These are phyloP conservation scores for Dendroctonus ponderosae DNA, from an alignment of 1,140 invertebrate species.

Conservation along the genomic window DNA sequence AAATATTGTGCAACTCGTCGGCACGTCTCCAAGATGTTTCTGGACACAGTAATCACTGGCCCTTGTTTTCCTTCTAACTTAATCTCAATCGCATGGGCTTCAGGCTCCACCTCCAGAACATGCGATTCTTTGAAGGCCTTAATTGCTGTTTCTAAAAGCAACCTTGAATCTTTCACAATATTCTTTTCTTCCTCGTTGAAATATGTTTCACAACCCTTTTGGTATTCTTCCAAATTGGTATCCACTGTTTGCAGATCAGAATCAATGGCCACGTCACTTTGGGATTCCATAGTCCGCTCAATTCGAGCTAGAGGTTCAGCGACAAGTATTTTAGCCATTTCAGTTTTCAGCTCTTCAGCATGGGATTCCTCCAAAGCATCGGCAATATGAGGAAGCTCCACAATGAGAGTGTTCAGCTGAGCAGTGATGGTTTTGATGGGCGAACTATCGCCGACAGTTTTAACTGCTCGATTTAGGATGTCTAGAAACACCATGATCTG, in stretches of 20 bases:
- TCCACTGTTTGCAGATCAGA: slow-evolving; percentile 3
- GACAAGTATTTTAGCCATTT: slow-evolving; percentile 30
- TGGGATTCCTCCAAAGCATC: slow-evolving; percentile 31
- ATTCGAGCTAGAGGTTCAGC: slow-evolving; percentile 12
- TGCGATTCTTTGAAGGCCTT: slow-evolving; percentile 14
- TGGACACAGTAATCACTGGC: slow-evolving; percentile 17
- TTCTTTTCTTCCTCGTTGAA: slow-evolving; percentile 33
- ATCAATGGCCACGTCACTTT: background rate
- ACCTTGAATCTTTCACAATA: slow-evolving; percentile 24
- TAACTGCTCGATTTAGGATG: slow-evolving; percentile 36
- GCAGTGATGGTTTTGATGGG: slow-evolving; percentile 32
- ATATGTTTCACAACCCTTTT: slow-evolving; percentile 16
- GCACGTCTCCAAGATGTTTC: slow-evolving; percentile 31
- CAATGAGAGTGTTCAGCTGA: slow-evolving; percentile 27
- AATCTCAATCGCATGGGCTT: slow-evolving; percentile 13
- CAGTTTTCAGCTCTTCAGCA: slow-evolving; percentile 32
- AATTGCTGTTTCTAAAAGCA: slow-evolving; percentile 10
- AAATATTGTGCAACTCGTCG: slow-evolving; percentile 24
- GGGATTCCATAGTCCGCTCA: too few relatives aligned
- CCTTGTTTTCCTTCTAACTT: slow-evolving; percentile 21
- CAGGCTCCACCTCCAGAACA: slow-evolving; percentile 5
- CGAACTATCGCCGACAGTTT: slow-evolving; percentile 33
- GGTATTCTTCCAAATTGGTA: slow-evolving; percentile 15
- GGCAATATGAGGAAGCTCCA: slow-evolving; percentile 30
- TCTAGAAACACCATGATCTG: slow-evolving; percentile 33